Conservation (phyloP, 2,888 invertebrate species). For the Auanema sp. region DNA sequence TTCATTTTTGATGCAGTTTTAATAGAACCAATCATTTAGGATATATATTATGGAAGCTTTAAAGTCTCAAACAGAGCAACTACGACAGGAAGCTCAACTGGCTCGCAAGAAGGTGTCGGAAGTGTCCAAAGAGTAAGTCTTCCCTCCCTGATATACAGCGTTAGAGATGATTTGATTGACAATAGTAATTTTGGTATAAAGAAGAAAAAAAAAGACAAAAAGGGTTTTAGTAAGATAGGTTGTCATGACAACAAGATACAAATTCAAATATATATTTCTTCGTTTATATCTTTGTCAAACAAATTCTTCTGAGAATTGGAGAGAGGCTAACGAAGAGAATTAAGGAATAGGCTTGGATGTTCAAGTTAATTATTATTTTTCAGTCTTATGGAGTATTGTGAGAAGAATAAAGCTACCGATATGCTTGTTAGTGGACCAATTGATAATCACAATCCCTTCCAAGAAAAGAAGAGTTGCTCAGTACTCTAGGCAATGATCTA, state of each 20-base stretch:
- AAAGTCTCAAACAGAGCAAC: conserved; percentile 38
- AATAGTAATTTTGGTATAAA: no score
- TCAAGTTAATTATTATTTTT: conserved; percentile 15
- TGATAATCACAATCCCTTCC: conserved; percentile 59
- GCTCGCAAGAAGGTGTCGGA: conserved; percentile 54
- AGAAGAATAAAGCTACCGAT: conserved; percentile 51
- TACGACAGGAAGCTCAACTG: conserved; percentile 46
- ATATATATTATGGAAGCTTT: conserved; percentile 3
- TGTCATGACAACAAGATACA: no score
- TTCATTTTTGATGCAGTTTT: neutral
- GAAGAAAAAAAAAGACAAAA: no score
- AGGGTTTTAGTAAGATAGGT: no score
- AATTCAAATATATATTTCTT: no score
- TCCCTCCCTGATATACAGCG: neutral
- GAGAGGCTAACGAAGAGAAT: neutral
- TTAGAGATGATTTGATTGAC: no score
- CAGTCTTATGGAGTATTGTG: conserved; percentile 58
- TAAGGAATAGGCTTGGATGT: neutral
- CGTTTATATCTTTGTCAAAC: neutral
- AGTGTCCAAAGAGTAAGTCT: conserved; percentile 53
- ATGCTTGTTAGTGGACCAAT: conserved; percentile 50
- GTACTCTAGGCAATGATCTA: conserved; percentile 33
- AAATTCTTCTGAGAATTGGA: neutral
- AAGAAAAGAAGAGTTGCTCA: conserved; percentile 56
- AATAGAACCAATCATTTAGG: neutral